phyloP scores from a whole-genome alignment of 2,797 vertebrate species.

The Thunnus albacares region DNA sequence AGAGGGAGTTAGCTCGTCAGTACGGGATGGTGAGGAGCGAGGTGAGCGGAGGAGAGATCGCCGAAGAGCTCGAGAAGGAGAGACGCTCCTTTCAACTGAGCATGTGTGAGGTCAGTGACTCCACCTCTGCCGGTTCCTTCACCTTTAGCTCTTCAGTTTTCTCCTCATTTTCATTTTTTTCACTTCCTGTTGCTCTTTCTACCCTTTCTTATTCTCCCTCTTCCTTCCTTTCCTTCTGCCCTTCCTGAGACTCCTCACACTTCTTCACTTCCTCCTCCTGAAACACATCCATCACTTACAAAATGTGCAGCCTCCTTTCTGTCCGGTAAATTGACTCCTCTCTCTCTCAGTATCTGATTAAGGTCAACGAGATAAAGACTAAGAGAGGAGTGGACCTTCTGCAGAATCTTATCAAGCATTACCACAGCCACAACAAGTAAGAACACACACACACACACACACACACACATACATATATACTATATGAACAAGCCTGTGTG shows the following conservation, averaged over 20 bases:
- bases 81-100: conserved; percentile 90
- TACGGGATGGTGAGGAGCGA: conserved; percentile 90
- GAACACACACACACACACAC: conserved; percentile 12
- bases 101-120: conserved; percentile 85
- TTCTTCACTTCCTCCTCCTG: not conserved
- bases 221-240: no score
- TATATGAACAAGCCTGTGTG: not conserved
- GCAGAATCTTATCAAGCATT: conserved; percentile 91
- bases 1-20: conserved; percentile 89
- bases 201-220: accelerated
- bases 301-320: not conserved
- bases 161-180: not conserved
- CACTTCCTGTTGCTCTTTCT: not conserved
- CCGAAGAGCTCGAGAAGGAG: conserved; percentile 91
- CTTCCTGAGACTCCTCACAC: not conserved
- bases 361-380: conserved; percentile 99
- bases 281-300: not conserved
- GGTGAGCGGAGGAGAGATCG: conserved; percentile 89
- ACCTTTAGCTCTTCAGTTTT: not conserved
- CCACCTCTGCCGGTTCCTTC: not conserved
- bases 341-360: conserved; percentile 94
- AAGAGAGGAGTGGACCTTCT: conserved; percentile 94
- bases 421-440: conserved; percentile 91
- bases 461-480: not conserved
- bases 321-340: not conserved